Conservation (phyloP, 2,113 vertebrate genomes). For the Myrmecophaga tridactyla region DNA sequence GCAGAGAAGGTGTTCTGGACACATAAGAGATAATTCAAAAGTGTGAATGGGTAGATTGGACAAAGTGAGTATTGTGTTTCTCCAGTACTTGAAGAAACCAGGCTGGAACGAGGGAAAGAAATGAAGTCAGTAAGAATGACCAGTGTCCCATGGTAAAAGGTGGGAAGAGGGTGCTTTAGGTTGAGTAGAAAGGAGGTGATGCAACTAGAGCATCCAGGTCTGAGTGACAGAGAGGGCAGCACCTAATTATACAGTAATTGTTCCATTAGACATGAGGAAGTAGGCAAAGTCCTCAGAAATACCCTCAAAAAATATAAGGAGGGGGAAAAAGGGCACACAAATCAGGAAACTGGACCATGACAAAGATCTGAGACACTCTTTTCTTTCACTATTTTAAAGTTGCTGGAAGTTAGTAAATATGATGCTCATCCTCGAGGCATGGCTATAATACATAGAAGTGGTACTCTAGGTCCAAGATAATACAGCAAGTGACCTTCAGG, state of each 20-base stretch:
- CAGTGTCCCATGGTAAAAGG: neutral
- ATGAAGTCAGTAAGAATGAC: neutral
- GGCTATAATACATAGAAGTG: neutral
- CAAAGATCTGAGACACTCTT: neutral
- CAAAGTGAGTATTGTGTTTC: neutral
- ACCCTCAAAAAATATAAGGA: neutral
- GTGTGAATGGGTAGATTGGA: neutral
- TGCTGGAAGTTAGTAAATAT: constrained; percentile 1
- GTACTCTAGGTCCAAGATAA: neutral
- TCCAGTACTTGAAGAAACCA: constrained; percentile 11
- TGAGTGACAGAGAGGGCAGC: neutral
- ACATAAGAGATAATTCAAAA: neutral
- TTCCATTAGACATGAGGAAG: neutral
- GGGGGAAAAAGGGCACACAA: neutral
- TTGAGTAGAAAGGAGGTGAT: neutral
- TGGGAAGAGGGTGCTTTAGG: neutral
- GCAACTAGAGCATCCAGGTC: neutral
- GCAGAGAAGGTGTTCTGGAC: neutral
- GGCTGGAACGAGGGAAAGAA: neutral
- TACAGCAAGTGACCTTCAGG: neutral
- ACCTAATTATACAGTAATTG: neutral
- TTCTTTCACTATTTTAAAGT: neutral
- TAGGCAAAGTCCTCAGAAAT: neutral
- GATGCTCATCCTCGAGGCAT: neutral
- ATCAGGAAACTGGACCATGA: neutral